phyloP scores from a whole-genome alignment of 2,888 invertebrate genomes.

The Elmis aenea region DNA sequence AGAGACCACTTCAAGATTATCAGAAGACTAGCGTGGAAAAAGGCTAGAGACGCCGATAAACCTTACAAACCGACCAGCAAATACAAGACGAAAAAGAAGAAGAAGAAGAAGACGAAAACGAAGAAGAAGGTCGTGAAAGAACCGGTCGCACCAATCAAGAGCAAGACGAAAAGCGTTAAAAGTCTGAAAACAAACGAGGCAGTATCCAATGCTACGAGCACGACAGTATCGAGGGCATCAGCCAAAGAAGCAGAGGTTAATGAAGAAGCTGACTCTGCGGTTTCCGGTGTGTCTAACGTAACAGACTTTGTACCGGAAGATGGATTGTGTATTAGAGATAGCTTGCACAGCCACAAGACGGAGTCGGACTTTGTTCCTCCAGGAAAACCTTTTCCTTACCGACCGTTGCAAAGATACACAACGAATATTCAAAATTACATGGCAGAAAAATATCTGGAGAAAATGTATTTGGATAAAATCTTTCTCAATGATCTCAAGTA shows the following conservation, averaged over 20 bases:
- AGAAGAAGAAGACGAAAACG: conserved; percentile 20
- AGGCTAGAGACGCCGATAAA: conserved; percentile 32
- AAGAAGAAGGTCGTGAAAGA: conserved; percentile 18
- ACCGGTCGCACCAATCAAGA: conserved; percentile 23
- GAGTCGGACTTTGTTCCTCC: conserved; percentile 34
- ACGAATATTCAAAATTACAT: conserved; percentile 44
- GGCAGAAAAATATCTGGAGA: conserved; percentile 46
- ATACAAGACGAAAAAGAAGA: conserved; percentile 29
- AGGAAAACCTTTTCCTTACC: conserved; percentile 33
- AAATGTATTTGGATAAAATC: conserved; percentile 45
- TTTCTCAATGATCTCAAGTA: conserved; percentile 41
- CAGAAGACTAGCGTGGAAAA: conserved; percentile 42
- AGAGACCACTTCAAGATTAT: conserved; percentile 44
- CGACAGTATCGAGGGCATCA: no score
- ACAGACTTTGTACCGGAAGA: background rate
- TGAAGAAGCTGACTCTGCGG: background rate
- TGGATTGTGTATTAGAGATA: conserved; percentile 27
- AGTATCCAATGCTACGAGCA: no score
- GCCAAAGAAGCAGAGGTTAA: conserved; percentile 3
- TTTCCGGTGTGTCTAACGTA: background rate
- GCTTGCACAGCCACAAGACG: conserved; percentile 33
- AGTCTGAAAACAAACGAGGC: background rate
- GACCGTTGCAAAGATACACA: conserved; percentile 42
- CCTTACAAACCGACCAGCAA: conserved; percentile 32
- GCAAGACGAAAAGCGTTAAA: conserved; percentile 3